phyloP scores from a whole-genome alignment of 2,888 invertebrate species.

The Rhagophthalmus giganteus region DNA sequence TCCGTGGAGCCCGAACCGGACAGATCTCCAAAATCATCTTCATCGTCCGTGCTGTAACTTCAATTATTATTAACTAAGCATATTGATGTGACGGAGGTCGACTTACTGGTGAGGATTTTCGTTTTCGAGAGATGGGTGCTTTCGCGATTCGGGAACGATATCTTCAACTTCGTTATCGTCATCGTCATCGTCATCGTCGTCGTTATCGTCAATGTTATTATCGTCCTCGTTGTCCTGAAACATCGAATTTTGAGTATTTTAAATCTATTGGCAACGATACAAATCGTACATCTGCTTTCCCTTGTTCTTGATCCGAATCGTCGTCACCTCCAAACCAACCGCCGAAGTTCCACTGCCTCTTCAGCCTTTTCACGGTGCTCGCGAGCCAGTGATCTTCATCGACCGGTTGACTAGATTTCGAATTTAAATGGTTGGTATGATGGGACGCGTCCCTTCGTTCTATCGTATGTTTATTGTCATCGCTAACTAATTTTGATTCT shows the following conservation, averaged over 20 bases:
- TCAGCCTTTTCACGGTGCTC: slow-evolving; percentile 54
- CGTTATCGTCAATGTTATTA: slow-evolving; percentile 6
- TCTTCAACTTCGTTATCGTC: slow-evolving; percentile 4
- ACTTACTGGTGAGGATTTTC: too few relatives aligned
- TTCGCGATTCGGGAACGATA: slow-evolving; percentile 8
- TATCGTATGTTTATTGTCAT: slow-evolving; percentile 43
- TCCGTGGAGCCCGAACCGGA: slow-evolving; percentile 19
- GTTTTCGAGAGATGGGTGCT: not conserved
- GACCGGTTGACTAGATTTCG: slow-evolving; percentile 44
- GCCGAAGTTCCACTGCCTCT: slow-evolving; percentile 42
- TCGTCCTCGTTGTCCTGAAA: slow-evolving; percentile 4
- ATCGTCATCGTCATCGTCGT: slow-evolving; percentile 6
- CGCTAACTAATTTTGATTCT: slow-evolving; percentile 42
- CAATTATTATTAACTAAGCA: too few relatives aligned
- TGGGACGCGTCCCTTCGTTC: slow-evolving; percentile 33
- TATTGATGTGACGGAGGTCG: too few relatives aligned
- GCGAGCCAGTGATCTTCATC: slow-evolving; percentile 49
- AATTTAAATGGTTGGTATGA: slow-evolving; percentile 26
- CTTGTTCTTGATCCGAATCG: slow-evolving; percentile 1
- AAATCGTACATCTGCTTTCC: slow-evolving; percentile 6
- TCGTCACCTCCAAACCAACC: slow-evolving; percentile 24
- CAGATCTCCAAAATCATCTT: slow-evolving; percentile 24
- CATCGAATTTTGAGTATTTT: slow-evolving; percentile 2
- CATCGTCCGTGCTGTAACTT: slow-evolving; percentile 19
- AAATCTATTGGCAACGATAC: not conserved